Percentiles rank a stretch among this genome's conserved stretches.
These are phyloP conservation scores for Rattus norvegicus DNA, from an alignment of 2,113 vertebrate genomes.

Conservation along the genomic window DNA sequence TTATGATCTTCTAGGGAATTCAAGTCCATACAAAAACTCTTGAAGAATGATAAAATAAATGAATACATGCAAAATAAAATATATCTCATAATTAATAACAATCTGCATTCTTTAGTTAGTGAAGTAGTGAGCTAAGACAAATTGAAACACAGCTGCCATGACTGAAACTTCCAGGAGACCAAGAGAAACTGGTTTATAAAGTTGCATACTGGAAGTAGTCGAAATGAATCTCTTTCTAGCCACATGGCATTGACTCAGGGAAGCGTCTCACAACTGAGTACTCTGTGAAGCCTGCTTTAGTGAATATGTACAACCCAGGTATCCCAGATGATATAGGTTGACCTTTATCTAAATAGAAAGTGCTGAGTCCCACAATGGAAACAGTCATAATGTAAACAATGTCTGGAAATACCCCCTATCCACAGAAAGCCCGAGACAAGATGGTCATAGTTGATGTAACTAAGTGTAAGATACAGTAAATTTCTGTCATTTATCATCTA, in stretches of 20 bases:
- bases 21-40: not conserved
- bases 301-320: too few species aligned
- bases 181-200: constrained; percentile 5
- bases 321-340: not conserved
- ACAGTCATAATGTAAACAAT: not conserved
- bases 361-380: not conserved
- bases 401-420: not conserved
- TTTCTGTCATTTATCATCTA: not conserved
- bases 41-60: not conserved
- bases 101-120: not conserved
- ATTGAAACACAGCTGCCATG: not conserved
- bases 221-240: not conserved
- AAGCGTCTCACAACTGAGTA: not conserved
- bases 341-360: not conserved
- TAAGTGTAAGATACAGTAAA: not conserved
- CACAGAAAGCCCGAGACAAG: not conserved
- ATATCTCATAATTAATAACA: not conserved
- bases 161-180: not conserved
- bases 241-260: not conserved
- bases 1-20: not conserved
- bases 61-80: not conserved
- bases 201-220: not conserved
- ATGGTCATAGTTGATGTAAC: not conserved
- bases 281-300: not conserved
- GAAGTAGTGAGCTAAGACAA: not conserved